Percentiles rank a stretch among this genome's conserved stretches.
Evolutionary conservation across 1,140 invertebrate species (phyloP).

Genomic region (Drosophila kepulauana): DNA sequence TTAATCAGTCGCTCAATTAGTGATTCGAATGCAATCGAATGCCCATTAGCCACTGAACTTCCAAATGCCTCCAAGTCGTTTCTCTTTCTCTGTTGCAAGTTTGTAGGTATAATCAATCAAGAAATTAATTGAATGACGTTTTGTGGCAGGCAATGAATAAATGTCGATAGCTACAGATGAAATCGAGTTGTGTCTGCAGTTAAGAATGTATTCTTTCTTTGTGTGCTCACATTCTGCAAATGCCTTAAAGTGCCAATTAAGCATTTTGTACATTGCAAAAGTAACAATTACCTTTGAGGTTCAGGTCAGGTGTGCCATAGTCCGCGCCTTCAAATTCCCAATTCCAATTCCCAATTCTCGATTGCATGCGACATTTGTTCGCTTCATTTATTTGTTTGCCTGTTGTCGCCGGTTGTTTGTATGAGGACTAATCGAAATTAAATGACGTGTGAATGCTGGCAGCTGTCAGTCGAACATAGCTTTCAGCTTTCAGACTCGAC

Average conservation of each 20-base stretch:
- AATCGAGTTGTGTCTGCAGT: conserved; percentile 30
- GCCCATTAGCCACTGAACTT: conserved; percentile 13
- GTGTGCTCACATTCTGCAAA: conserved; percentile 17
- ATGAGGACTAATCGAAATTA: conserved; percentile 76
- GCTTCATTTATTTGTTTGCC: conserved; percentile 61
- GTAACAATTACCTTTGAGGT: conserved; percentile 65
- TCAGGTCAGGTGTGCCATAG: conserved; percentile 32
- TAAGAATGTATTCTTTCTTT: conserved; percentile 8
- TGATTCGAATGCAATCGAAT: conserved; percentile 1
- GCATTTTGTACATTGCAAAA: conserved; percentile 70
- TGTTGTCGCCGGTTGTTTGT: conserved; percentile 26
- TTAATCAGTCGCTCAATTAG: conserved; percentile 22
- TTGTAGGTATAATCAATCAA: conserved; percentile 36
- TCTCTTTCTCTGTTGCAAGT: conserved; percentile 1
- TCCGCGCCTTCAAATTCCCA: conserved; percentile 36
- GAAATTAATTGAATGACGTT: conserved; percentile 22
- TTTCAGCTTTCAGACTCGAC: conserved; percentile 48
- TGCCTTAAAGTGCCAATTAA: conserved; percentile 68
- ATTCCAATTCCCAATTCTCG: conserved; percentile 25
- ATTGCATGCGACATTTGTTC: conserved; percentile 47
- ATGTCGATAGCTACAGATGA: conserved; percentile 9
- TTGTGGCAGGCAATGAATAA: conserved; percentile 8
- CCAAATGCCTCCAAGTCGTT: neutral
- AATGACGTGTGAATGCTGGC: conserved; percentile 81
- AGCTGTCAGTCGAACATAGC: conserved; percentile 75